Evolutionary conservation across 2,113 vertebrate genomes (phyloP), one percentile per base, ranked within the genome.

Genomic region (Pica pica): DNA sequence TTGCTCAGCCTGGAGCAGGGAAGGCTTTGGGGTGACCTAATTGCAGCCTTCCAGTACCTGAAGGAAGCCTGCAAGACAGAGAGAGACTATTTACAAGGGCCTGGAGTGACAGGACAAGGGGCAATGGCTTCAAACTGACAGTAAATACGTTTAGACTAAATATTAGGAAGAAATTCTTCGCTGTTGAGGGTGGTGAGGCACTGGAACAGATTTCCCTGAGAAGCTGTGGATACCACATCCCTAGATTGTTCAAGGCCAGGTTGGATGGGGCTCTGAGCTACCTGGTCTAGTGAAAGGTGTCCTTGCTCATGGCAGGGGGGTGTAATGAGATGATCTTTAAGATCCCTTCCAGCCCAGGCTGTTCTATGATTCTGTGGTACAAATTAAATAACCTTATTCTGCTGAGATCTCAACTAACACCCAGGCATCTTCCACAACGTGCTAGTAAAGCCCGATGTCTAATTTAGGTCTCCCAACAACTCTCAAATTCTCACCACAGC

Each of bases 1-100:
- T 31, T 27, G 24, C 16, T 53, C 53, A 5, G 14, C 4, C 14
- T 31, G 7, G 16, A 83, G 16, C 2, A 68, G 46, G 47, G 30
- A 17, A 30, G n/a, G 23, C 13, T 53, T 8, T 17, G 11, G 16
- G 13, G 8, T 52, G 33, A 67, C 1, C 1, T 46, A 26, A 46
- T 4, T 46, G 33, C 0, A 0, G 28, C n/a, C 11, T 39, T 46
- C 3, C n/a, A 39, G 20, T 13, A 13, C 39, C 26, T 55, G 3
- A 68, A 21, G 28, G 23, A 20, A 47, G 3, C 4, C 13, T 5
- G 33, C 13, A 15, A 35, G n/a, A n/a, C 13, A 24, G 46, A 46
- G 13, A 65, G 59, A n/a, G 11, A 27, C 4, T 35, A 7, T 47
- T 31, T 31, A 41, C 9, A 41, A 41, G 17, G 1, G 4, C 1